Evolutionary conservation across 2,888 invertebrate genomes (phyloP).

Genomic region (Hirtodrosophila alboralis): DNA sequence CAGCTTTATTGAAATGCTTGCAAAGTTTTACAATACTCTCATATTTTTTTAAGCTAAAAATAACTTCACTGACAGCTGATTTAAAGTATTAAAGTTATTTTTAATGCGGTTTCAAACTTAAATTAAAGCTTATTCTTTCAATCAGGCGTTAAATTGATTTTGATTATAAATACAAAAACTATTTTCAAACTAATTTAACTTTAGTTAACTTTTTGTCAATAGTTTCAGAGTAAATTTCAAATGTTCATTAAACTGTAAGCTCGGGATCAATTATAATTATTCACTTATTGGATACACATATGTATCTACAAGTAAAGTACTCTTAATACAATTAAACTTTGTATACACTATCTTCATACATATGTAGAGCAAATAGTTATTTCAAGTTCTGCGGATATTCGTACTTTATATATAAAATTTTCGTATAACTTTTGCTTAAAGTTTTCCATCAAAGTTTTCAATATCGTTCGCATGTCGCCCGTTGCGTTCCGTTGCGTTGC

Average conservation of each 20-base stretch:
- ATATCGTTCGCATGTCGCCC: conserved; percentile 26
- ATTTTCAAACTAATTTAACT: no score
- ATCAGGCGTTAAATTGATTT: no score
- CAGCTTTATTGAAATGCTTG: conserved; percentile 19
- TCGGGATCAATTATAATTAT: no score
- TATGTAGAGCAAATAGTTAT: background rate
- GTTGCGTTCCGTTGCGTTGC: conserved; percentile 5
- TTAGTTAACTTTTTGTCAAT: no score
- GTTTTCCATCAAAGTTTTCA: conserved; percentile 45
- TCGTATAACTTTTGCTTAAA: conserved; percentile 41
- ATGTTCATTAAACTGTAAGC: no score
- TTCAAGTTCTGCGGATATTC: conserved; percentile 11
- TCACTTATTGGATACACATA: no score
- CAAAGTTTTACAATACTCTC: conserved; percentile 15
- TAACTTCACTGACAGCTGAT: conserved; percentile 21
- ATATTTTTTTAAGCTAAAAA: conserved; percentile 1
- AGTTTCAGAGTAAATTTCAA: no score
- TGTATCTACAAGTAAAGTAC: no score
- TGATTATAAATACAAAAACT: no score
- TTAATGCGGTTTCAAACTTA: no score
- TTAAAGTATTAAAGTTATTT: conserved; percentile 1
- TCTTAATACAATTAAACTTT: background rate
- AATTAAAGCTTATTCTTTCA: no score
- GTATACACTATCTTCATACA: conserved; percentile 8
- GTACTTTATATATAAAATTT: conserved; percentile 8